These are phyloP conservation scores for Dasyurus viverrinus DNA, from an alignment of 2,113 vertebrate species.

Conservation along the genomic window DNA sequence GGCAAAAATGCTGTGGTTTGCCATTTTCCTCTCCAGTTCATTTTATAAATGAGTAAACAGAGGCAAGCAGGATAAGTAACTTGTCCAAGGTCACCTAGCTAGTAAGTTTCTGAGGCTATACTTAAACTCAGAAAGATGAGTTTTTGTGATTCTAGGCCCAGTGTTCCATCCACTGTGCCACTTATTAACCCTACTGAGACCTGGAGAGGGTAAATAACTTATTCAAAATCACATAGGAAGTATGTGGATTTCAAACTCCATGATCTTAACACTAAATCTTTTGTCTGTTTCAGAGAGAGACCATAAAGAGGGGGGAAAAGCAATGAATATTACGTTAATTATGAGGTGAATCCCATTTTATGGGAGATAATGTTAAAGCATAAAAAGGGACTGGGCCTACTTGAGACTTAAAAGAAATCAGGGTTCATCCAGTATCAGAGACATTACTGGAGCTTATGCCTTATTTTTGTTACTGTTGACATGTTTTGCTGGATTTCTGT, in stretches of 20 bases:
- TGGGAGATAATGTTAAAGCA: neutral
- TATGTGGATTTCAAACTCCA: neutral
- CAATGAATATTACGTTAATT: neutral
- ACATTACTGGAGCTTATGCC: neutral
- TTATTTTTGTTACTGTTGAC: neutral
- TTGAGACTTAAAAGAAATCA: neutral
- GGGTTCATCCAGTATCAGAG: neutral
- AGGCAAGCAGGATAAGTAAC: neutral
- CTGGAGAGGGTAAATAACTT: neutral
- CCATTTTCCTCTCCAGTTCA: neutral
- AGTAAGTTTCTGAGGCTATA: neutral
- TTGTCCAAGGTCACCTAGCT: neutral
- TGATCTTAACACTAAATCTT: neutral
- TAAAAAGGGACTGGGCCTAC: neutral
- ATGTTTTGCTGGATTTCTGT: neutral
- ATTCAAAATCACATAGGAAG: neutral
- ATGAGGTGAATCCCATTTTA: neutral
- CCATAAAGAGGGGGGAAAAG: neutral
- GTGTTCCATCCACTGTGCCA: neutral
- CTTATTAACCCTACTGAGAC: neutral
- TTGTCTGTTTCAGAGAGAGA: neutral
- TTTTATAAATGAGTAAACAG: neutral
- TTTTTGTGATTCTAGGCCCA: neutral
- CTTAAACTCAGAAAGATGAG: neutral
- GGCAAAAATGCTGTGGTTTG: neutral